Evolutionary conservation across 1,140 invertebrate genomes (phyloP).

Genomic region (Antheraea pernyi): DNA sequence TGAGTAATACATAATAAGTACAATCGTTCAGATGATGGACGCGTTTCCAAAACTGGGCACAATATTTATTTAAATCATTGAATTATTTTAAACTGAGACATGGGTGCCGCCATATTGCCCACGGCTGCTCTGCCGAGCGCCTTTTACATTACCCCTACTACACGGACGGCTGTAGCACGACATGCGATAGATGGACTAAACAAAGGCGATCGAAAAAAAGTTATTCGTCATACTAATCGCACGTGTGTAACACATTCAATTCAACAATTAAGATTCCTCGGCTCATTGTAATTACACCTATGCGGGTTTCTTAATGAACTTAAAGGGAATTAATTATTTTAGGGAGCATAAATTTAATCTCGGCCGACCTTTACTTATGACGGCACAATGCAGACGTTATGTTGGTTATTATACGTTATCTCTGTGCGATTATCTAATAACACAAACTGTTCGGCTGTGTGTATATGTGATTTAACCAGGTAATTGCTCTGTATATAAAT

Average conservation of each 20-base stretch:
- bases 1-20: too few species aligned
- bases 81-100: too few species aligned
- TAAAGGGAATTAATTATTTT: conserved; percentile 77
- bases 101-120: too few species aligned
- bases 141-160: too few species aligned
- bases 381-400: conserved; percentile 48
- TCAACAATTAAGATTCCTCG: conserved; percentile 76
- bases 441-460: not conserved
- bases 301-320: conserved; percentile 77
- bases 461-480: not conserved
- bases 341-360: conserved; percentile 74
- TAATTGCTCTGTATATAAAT: too few species aligned
- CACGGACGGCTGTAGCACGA: too few species aligned
- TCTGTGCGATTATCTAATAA: conserved; percentile 29
- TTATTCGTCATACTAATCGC: conserved; percentile 8
- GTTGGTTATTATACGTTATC: conserved; percentile 55
- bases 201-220: too few species aligned
- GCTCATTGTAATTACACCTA: conserved; percentile 78
- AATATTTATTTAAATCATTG: too few species aligned
- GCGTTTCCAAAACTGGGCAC: too few species aligned
- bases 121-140: too few species aligned
- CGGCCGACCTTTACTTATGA: conserved; percentile 67
- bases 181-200: too few species aligned
- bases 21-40: too few species aligned
- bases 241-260: conserved; percentile 55